Conservation (phyloP, 92 coral and sea anemone genomes). For the Muricea muricata region DNA sequence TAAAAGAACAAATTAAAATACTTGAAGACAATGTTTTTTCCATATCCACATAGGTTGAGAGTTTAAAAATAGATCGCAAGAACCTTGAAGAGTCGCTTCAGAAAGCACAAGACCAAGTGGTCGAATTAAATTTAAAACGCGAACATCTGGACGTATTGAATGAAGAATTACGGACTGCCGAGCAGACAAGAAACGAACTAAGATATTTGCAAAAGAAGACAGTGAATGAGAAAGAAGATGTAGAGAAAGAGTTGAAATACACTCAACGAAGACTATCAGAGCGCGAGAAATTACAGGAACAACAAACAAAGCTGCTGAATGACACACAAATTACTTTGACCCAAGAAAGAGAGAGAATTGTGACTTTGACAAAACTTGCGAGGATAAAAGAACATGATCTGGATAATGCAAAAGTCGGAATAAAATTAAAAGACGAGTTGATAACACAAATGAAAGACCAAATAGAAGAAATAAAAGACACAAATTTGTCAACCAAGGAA, state of each 20-base stretch:
- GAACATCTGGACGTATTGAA: not conserved
- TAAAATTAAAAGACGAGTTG: constrained; percentile 25
- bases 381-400: constrained; percentile 30
- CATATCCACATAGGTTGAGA: not conserved
- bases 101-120: constrained; percentile 4
- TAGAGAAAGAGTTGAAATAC: not conserved
- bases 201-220: not conserved
- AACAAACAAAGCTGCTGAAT: not conserved
- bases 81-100: not conserved
- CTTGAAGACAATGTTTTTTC: constrained; percentile 6
- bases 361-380: constrained; percentile 34
- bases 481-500: not conserved
- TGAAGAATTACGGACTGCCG: constrained; percentile 17
- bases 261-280: not conserved
- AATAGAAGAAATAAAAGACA: not conserved
- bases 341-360: constrained; percentile 29
- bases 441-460: not conserved
- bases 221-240: constrained; percentile 4
- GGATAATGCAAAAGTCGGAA: not conserved
- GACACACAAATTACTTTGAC: constrained; percentile 6
- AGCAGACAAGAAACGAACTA: not conserved
- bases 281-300: not conserved
- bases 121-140: not conserved
- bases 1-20: not conserved
- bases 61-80: constrained; percentile 3